Evolutionary conservation across 1,140 invertebrate genomes (phyloP), one percentile per base, ranked within the genome.

Genomic region (Camponotus floridanus): DNA sequence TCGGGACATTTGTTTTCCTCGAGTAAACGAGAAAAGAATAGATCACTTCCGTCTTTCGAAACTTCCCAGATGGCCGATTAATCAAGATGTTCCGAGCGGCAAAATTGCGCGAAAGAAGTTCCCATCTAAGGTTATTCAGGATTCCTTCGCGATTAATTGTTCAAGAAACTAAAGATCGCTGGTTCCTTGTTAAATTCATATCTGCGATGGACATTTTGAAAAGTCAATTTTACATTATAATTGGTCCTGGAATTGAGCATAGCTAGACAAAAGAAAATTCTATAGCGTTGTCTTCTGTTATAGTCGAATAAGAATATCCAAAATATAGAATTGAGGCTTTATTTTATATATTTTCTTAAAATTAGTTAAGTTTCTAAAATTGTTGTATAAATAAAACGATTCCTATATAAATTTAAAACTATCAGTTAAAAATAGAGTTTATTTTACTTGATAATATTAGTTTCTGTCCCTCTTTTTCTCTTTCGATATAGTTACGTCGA

Each of bases 1-100:
- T 85, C 57, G 68, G 55, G 83, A 89, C 88, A 76, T 90, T 90
- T 87, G 87, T 89, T 79, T 87, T 88, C 36, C n/a, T 3, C 26
- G 73, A 8, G 31, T 65, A 78, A 85, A 70, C 74, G 62, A 86
- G 51, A 59, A 73, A 87, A 79, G 80, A 87, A 62, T 86, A 57
- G 61, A 59, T 62, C 57, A 81, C 80, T 87, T 64, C 73, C 42
- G 33, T 13, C 55, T 78, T 83, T 85, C 73, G 59, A 55, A 65
- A 76, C 59, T 76, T 78, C 59, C 45, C 70, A n/a, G 79, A 51
- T 78, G 65, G 62, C 31, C 51, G 80, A 87, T 85, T 79, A 79
- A 85, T 79, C 80, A 78, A 67, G 73, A 85, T 31, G 57, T 65
- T 42, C 57, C 71, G 31, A 70, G 36, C 36, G 45, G 48, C 31